Evolutionary conservation across 2,113 vertebrate species (phyloP), one percentile per base, ranked within the genome.

Genomic region (Physeter macrocephalus): DNA sequence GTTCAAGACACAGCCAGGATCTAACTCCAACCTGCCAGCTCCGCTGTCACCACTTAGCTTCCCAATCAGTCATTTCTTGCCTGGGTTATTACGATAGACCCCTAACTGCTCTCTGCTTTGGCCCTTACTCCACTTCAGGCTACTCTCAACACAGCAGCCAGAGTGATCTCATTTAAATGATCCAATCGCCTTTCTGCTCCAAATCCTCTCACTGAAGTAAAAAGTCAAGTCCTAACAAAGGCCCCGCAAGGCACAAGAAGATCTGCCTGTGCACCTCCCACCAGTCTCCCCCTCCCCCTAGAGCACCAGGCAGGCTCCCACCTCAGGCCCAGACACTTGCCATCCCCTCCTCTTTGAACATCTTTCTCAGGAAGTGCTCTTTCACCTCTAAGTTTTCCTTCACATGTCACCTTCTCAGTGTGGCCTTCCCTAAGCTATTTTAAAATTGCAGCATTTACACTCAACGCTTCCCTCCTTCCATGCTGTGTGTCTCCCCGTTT

Each of bases 211-310:
- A 29, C 21, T 36, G 57, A 39, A 49, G 54, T 20, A n/a, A 59
- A 85, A 86, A 8, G 49, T 52, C 23, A 59, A 85, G 41, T 61
- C 29, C 57, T 62, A 61, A 74, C 12, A 13, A 8, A 12, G 20
- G 85, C 29, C 39, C 39, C 29, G n/a, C 57, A 29, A 43, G 13
- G 31, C 81, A 15, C 36, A 8, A 3, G 77, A 74, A 59, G 52
- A 27, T 72, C 43, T 94, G 43, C 80, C 36, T 64, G 78, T n/a
- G 61, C 18, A 46, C 2, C 15, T 49, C 59, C 54, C 18, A 8
- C 2, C 3, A 2, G 1, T 15, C 31, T 23, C 3, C 36, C 5
- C 0, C 27, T 57, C 15, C 59, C 13, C 3, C 15, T 10, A 39
- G 6, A 61, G 31, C 80, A 67, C 1, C 6, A 2, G n/a, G 54